Percentiles rank a stretch among this genome's conserved stretches.
These are phyloP conservation scores for Drosophila bocki DNA, from an alignment of 1,140 invertebrate species.

Conservation along the genomic window DNA sequence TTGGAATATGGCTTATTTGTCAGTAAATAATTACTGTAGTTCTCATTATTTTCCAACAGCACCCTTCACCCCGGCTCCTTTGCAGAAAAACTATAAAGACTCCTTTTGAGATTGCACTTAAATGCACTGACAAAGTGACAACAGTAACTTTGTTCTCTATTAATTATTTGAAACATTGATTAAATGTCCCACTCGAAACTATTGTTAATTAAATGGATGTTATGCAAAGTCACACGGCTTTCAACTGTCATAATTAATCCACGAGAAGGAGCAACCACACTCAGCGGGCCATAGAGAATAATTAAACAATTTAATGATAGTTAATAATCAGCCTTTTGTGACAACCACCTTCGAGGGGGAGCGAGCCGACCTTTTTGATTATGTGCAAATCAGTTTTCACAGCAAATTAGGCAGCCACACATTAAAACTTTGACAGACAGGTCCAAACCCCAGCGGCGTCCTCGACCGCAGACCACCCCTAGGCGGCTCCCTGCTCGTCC, in stretches of 20 bases:
- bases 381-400: conserved; percentile 80
- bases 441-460: conserved; percentile 23
- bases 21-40: too few species aligned
- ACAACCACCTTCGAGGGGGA: conserved; percentile 28
- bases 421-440: conserved; percentile 72
- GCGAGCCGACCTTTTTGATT: conserved; percentile 50
- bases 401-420: conserved; percentile 81
- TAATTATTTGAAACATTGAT: conserved; percentile 35
- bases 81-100: not conserved
- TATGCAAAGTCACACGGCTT: conserved; percentile 39
- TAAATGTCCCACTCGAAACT: conserved; percentile 27
- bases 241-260: conserved; percentile 43
- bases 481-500: not conserved
- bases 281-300: conserved; percentile 33
- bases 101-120: not conserved
- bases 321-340: conserved; percentile 53
- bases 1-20: not conserved
- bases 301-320: conserved; percentile 45
- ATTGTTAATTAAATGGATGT: conserved; percentile 46
- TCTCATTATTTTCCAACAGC: not conserved
- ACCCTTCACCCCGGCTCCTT: not conserved
- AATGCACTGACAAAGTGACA: conserved; percentile 6
- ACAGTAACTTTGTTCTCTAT: not conserved
- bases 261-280: not conserved
- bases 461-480: conserved; percentile 19